phyloP scores from a whole-genome alignment of 2,797 vertebrate species.

The Carduelis carduelis region DNA sequence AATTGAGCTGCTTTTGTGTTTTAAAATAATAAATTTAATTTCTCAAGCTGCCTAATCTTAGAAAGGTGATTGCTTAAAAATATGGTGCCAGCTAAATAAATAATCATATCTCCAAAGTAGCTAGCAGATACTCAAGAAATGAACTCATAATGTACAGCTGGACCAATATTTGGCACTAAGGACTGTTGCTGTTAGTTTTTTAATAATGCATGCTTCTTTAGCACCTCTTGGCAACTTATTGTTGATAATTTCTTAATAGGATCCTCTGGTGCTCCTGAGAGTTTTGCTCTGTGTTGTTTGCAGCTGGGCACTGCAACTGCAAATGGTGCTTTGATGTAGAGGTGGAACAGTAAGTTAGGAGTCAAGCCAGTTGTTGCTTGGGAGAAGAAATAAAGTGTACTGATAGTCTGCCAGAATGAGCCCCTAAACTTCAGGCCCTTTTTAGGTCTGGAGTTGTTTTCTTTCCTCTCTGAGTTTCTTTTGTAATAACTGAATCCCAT shows the following conservation, averaged over 20 bases:
- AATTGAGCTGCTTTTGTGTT: background rate
- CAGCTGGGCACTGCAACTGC: background rate
- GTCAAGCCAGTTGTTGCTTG: background rate
- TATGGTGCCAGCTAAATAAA: background rate
- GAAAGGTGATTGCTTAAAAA: background rate
- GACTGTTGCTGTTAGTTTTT: background rate
- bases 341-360: background rate
- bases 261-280: background rate
- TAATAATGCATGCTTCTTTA: background rate
- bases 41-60: background rate
- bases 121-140: background rate
- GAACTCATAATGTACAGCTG: background rate
- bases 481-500: background rate
- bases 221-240: rapidly evolving
- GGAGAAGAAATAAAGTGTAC: background rate
- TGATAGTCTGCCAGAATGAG: background rate
- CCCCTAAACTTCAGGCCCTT: background rate
- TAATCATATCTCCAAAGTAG: background rate
- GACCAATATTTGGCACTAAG: background rate
- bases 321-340: background rate
- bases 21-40: background rate
- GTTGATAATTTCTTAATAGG: background rate
- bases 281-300: background rate
- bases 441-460: background rate
- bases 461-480: background rate